These are phyloP conservation scores for Balanococcus diminutus DNA, from an alignment of 2,888 invertebrate genomes.

Conservation along the genomic window DNA sequence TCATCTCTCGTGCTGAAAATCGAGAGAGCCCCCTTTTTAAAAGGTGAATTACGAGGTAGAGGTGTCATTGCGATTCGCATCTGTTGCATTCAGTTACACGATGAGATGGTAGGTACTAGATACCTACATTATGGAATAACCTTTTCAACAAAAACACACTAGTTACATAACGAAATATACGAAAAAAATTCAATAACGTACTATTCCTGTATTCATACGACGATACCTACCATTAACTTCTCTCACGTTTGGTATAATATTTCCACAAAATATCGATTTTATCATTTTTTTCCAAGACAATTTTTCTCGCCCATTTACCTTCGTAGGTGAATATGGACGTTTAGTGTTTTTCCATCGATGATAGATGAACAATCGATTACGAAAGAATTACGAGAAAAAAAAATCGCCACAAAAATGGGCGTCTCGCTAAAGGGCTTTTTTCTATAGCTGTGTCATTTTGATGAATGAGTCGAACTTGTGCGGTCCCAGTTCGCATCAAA, in stretches of 20 bases:
- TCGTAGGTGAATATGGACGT: not conserved
- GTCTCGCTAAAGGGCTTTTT: not conserved
- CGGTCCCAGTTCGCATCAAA: not conserved
- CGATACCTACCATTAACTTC: not conserved
- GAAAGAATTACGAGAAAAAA: not conserved
- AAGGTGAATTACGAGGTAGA: not conserved
- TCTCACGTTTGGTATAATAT: not conserved
- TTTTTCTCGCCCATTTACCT: not conserved
- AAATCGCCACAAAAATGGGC: not conserved
- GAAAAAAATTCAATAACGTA: not conserved
- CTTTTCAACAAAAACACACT: not conserved
- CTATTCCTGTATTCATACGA: not conserved
- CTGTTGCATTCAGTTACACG: not conserved
- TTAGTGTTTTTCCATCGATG: not conserved
- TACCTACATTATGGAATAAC: not conserved
- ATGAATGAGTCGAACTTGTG: not conserved
- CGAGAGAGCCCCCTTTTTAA: not conserved
- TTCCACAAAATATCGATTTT: not conserved
- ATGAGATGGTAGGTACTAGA: not conserved
- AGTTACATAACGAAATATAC: not conserved
- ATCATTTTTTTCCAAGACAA: not conserved
- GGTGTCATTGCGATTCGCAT: not conserved
- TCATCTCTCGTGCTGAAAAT: not conserved
- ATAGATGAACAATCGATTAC: not conserved
- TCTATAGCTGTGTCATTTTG: not conserved